Percentiles rank a stretch among this genome's conserved stretches.
Evolutionary conservation across 2,888 invertebrate genomes (phyloP).

Genomic region (Drosophila trichaetosa): DNA sequence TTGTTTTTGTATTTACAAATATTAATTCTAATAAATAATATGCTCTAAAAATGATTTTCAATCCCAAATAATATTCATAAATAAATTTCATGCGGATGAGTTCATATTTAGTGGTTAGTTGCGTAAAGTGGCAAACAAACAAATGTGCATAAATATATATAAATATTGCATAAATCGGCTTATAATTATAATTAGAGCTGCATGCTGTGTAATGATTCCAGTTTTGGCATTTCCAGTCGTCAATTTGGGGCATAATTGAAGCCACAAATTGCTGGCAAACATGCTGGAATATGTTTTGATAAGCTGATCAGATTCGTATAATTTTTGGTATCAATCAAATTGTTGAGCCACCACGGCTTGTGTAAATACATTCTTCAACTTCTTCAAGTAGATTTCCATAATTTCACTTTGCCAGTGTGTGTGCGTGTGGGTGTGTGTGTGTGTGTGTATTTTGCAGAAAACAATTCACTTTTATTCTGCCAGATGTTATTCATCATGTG

Average conservation of each 20-base stretch:
- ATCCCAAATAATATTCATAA: background rate
- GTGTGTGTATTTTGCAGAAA: slow-evolving; percentile 55
- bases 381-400: slow-evolving; percentile 72
- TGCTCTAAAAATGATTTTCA: background rate
- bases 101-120: background rate
- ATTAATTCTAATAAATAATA: background rate
- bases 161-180: background rate
- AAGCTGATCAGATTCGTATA: slow-evolving; percentile 7
- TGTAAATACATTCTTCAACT: slow-evolving; percentile 44
- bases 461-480: slow-evolving; percentile 63
- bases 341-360: slow-evolving; percentile 24
- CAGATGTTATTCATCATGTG: slow-evolving; percentile 74
- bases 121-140: background rate
- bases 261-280: slow-evolving; percentile 18
- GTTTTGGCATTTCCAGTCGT: slow-evolving; percentile 9
- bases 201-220: background rate
- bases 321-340: slow-evolving; percentile 42
- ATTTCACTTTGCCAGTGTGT: slow-evolving; percentile 21
- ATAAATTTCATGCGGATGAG: background rate
- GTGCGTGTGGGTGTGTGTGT: background rate
- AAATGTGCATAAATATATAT: background rate
- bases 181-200: background rate
- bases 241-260: slow-evolving; percentile 1
- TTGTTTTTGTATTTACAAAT: background rate
- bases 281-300: slow-evolving; percentile 7